Conservation (phyloP, 1,140 invertebrate genomes). For the Andricus grossulariae region DNA sequence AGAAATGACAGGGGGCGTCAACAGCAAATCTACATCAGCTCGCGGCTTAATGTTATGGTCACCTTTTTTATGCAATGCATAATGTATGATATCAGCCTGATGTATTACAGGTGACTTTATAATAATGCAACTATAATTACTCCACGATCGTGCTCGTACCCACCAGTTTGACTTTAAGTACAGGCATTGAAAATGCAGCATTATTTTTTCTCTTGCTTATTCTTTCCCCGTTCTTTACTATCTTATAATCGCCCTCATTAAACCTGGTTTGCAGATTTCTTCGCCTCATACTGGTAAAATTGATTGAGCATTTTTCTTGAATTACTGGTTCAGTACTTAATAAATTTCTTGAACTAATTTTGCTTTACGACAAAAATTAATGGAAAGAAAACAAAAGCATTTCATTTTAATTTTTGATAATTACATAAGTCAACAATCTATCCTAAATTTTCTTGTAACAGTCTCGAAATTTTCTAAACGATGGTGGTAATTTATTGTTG, state of each 20-base stretch:
- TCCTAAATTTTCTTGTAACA: no score
- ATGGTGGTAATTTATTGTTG: no score
- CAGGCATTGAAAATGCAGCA: conserved; percentile 46
- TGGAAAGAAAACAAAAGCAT: no score
- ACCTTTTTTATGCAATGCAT: conserved; percentile 58
- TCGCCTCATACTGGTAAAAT: background rate
- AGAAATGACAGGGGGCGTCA: conserved; percentile 2
- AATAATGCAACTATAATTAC: conserved; percentile 71
- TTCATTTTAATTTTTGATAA: no score
- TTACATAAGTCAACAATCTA: no score
- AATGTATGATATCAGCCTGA: conserved; percentile 64
- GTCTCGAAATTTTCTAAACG: no score
- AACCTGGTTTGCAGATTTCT: background rate
- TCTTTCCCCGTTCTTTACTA: background rate
- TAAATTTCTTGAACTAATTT: conserved; percentile 3
- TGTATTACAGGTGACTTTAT: conserved; percentile 69
- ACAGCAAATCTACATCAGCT: background rate
- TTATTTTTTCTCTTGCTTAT: conserved; percentile 44
- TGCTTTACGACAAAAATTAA: conserved; percentile 33
- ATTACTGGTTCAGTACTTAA: conserved; percentile 26
- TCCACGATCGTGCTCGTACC: conserved; percentile 43
- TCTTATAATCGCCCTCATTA: background rate
- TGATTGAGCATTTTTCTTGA: background rate
- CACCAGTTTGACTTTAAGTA: conserved; percentile 52
- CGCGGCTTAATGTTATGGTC: conserved; percentile 10